Conservation (phyloP, 2,888 invertebrate species). For the Tetragnatha montana region DNA sequence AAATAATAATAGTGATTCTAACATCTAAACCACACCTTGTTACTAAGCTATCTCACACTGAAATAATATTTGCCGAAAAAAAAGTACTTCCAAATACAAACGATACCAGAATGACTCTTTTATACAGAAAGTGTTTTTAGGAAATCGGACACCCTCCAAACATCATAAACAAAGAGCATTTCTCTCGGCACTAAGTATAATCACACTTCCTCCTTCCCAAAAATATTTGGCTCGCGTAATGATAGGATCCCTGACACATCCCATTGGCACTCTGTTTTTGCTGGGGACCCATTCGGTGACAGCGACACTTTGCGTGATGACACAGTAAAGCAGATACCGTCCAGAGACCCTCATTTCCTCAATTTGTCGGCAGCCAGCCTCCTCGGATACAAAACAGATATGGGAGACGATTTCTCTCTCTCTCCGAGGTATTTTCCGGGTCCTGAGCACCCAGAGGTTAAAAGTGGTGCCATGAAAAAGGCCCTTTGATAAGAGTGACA, state of each 20-base stretch:
- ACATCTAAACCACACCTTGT: too few species aligned
- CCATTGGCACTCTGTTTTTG: background rate
- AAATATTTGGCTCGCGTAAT: too few species aligned
- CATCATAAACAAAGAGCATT: too few species aligned
- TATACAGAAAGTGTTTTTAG: too few species aligned
- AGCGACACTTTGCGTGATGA: background rate
- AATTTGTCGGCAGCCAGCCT: background rate
- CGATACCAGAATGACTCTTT: too few species aligned
- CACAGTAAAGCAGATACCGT: background rate
- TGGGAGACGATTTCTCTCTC: background rate
- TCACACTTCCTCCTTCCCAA: too few species aligned
- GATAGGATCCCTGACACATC: background rate
- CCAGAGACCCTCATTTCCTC: background rate
- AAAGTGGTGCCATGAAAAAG: constrained; percentile 3
- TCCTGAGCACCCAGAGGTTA: background rate
- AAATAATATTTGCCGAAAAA: too few species aligned
- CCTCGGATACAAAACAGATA: constrained; percentile 12
- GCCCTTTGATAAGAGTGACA: constrained; percentile 25
- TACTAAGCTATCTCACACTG: too few species aligned
- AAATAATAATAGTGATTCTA: too few species aligned
- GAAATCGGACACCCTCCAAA: too few species aligned
- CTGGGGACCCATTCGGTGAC: background rate
- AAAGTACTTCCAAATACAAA: too few species aligned
- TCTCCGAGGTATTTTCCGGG: background rate
- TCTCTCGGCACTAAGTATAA: too few species aligned